Base-by-base conservation (phyloP, 2,888 invertebrate species). In the Mesodorylaimus sp. region DNA sequence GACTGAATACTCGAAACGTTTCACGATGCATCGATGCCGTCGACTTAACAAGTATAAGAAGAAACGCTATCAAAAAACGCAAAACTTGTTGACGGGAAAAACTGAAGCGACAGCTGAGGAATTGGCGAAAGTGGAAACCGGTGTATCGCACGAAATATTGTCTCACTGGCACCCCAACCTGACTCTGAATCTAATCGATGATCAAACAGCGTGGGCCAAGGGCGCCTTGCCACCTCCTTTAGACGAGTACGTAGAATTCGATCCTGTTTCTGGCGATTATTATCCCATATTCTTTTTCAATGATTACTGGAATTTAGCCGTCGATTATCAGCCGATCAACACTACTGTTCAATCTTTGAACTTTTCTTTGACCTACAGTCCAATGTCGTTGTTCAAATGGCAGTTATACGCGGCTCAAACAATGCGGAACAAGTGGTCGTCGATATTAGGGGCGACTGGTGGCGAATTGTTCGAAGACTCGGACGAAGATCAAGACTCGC, bases 131-230 rank as follows among this genome's bases (percentile, higher is more conserved):
- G 57, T 55, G n/a, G 57, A 65, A 42, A 58, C 54, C 26, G 55
- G 56, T 45, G 57, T 61, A 39, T 52, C 51, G n/a, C 25, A 81
- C 61, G 88, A 91, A 70, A 81, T 95, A 51, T 74, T 95, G 0
- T 91, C 93, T 1, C 93, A 93, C 68, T 99, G 97, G 95, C 97
- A 99, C 76, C 91, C 93, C 2, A 99, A 99, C 72, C 70, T 97
- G 61, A 97, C 97, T 0, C 73, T 99, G 47, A 93, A 88, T 70
- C 68, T 99, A 46, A 81, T 99, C 1, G 83, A 83, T 47, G 97
- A 99, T 71, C 88, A 91, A 69, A 91, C 91, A 0, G 79, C 81
- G 56, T 99, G 95, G 95, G 77, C 81, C 10, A 26, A 3, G 2
- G 50, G 51, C 16, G 2, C 48, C n/a, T 19, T 51, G 43, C 51